These are phyloP conservation scores for Coregonus clupeaformis DNA, from an alignment of 2,113 vertebrate genomes.

Conservation along the genomic window DNA sequence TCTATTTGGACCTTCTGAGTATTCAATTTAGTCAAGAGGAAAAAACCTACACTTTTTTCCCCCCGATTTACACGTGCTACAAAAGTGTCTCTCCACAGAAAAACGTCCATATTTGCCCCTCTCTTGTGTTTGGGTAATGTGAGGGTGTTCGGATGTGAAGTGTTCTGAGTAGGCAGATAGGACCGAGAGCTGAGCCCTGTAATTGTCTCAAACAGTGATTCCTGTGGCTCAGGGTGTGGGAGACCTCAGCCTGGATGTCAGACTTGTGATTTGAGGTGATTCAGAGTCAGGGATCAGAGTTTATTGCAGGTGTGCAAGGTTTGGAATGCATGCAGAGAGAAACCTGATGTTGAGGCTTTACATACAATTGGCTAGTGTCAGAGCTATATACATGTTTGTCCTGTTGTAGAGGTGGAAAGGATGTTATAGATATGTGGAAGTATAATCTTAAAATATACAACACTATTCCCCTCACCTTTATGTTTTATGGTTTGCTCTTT, in stretches of 20 bases:
- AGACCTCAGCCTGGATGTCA: conserved; percentile 31
- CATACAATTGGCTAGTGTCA: background rate
- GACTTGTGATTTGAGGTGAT: conserved; percentile 54
- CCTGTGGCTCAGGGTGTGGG: conserved; percentile 46
- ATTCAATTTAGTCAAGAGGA: conserved; percentile 19
- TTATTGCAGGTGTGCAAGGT: conserved; percentile 40
- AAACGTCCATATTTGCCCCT: conserved; percentile 42
- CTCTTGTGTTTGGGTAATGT: conserved; percentile 47
- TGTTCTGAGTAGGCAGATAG: conserved; percentile 32
- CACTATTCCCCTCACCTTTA: too few relatives aligned
- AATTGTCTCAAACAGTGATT: conserved; percentile 51
- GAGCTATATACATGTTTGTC: background rate
- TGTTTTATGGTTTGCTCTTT: background rate
- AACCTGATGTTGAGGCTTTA: background rate
- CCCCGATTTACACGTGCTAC: too few relatives aligned
- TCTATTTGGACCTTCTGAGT: background rate
- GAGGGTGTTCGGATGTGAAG: conserved; percentile 41
- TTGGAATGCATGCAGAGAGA: background rate
- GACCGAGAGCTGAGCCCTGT: conserved; percentile 41
- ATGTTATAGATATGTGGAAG: too few relatives aligned
- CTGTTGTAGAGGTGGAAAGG: background rate
- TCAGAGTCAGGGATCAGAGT: conserved; percentile 40
- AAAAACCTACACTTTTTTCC: conserved; percentile 24
- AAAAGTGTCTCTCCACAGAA: too few relatives aligned
- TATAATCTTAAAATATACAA: background rate